Evolutionary conservation across 2,888 invertebrate species (phyloP), one percentile per base, ranked within the genome.

Genomic region (Argyresthia albistria): DNA sequence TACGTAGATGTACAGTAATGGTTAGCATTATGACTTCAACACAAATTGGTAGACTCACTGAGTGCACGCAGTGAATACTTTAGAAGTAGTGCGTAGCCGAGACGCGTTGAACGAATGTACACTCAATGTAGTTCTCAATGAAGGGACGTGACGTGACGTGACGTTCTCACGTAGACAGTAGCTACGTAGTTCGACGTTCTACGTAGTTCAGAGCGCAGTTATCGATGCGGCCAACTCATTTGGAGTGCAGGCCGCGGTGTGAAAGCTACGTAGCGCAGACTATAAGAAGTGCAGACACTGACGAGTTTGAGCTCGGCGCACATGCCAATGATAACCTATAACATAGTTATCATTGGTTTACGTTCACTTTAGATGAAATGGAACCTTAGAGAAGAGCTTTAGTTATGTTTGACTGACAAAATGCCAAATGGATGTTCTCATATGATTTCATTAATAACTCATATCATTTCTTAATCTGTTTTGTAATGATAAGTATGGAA

Each of bases 311-410:
- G 81, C 87, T 84, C 87, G 86, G 83, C 84, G 87, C 86, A 87
- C 87, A 84, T 82, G 87, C 86, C 87, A 87, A 87, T 87, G 87
- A 86, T 87, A 87, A 87, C 87, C 87, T 87, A 87, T 87, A 87
- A 87, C 87, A 87, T 83, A 87, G 86, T 86, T 87, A 86, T 87
- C 87, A 87, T 87, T 87, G 87, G 87, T 86, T 76, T 84, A 80
- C 68, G 78, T 80, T 78, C 50, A 50, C 42, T 43, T 43, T n/a
- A 70, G 66, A 76, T 71, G 65, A 72, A 68, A 79, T 80, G 79
- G 78, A 79, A 80, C 80, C 80, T 82, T 79, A 68, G 43, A 8
- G 43, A 43, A 35, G 43, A 15, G 49, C 12, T 49, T 14, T 36
- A 12, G 37, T 35, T 25, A 47, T 47, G 16, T 47, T 25, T 8